Evolutionary conservation across 2,113 vertebrate species (phyloP).

Genomic region (Zingel zingel): DNA sequence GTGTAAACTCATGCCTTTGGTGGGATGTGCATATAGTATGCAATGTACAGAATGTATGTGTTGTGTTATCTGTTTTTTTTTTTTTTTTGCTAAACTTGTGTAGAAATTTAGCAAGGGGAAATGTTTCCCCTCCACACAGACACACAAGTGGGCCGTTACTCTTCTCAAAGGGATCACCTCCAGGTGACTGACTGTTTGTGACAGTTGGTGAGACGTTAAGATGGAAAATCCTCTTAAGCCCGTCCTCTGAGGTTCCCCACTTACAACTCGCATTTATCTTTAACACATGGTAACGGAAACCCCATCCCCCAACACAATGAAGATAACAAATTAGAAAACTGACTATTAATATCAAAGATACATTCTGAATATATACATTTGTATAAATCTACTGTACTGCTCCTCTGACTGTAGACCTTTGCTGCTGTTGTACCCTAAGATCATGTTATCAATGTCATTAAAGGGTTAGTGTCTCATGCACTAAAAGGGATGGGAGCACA

Average conservation of each 20-base stretch:
- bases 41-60: neutral
- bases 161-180: conserved; percentile 62
- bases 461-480: conserved; percentile 42
- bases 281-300: conserved; percentile 40
- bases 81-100: neutral
- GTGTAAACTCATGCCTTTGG: neutral
- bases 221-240: conserved; percentile 80
- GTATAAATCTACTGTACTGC: neutral
- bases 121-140: conserved; percentile 9
- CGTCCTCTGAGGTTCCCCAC: conserved; percentile 19
- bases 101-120: neutral
- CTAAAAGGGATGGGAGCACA: neutral
- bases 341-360: neutral
- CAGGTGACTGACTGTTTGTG: conserved; percentile 77
- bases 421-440: neutral
- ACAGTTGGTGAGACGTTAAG: conserved; percentile 72
- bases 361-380: neutral
- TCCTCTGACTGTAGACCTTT: neutral
- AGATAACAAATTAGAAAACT: neutral
- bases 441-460: conserved; percentile 1
- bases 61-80: neutral
- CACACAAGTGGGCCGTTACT: neutral
- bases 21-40: neutral
- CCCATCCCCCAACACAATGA: neutral
- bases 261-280: conserved; percentile 7